phyloP scores from a whole-genome alignment of 2,888 invertebrate species.

The Lasioglossum marginatum region DNA sequence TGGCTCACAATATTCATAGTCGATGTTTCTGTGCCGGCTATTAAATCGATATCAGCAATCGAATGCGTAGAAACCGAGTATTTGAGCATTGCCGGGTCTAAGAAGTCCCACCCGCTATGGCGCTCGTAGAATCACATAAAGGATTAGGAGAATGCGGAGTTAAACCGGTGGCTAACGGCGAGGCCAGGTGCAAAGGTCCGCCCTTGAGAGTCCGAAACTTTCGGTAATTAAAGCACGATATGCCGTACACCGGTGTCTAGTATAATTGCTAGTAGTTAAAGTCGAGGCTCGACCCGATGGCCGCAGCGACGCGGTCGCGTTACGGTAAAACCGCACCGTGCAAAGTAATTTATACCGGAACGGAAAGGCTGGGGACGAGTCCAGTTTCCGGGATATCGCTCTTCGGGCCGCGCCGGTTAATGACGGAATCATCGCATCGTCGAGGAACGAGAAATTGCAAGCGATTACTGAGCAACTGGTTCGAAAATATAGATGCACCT shows the following conservation, averaged over 20 bases:
- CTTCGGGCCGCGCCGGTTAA: background rate
- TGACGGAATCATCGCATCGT: background rate
- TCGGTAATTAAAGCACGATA: conserved; percentile 65
- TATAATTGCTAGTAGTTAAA: conserved; percentile 55
- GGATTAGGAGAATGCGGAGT: conserved; percentile 23
- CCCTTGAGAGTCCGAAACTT: conserved; percentile 60
- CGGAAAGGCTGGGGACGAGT: conserved; percentile 10
- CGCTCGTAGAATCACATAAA: conserved; percentile 35
- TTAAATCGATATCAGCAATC: background rate
- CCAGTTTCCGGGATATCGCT: conserved; percentile 22
- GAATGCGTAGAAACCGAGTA: background rate
- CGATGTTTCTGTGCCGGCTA: background rate
- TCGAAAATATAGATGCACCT: background rate
- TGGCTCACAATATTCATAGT: background rate
- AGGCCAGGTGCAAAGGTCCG: conserved; percentile 50
- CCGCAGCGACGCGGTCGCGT: conserved; percentile 33
- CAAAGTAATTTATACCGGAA: conserved; percentile 30
- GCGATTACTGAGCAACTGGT: background rate
- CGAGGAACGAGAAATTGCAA: background rate
- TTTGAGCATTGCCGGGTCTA: background rate
- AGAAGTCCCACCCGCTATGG: conserved; percentile 24
- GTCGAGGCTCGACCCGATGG: conserved; percentile 38
- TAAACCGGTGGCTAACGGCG: conserved; percentile 37
- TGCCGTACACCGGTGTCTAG: conserved; percentile 36
- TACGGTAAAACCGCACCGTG: conserved; percentile 31